Evolutionary conservation across 2,888 invertebrate species (phyloP), one percentile per base, ranked within the genome.

Genomic region (Isoperla grammatica): DNA sequence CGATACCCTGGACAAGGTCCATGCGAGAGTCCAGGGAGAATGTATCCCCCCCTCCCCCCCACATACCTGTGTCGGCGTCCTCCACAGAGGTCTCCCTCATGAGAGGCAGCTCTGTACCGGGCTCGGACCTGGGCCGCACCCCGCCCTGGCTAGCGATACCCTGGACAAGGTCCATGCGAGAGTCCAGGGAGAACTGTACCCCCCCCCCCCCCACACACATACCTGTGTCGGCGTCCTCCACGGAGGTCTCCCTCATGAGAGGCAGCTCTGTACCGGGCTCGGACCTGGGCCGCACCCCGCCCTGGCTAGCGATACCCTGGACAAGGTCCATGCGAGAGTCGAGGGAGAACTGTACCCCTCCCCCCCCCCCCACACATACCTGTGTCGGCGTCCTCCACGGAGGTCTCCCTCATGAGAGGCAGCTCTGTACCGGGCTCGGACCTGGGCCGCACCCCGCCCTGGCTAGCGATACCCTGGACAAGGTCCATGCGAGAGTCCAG

Each of bases 281-380:
- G 40, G 48, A 56, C 50, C 20, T 55, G 43, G 56, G 60, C 23
- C 60, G 49, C 11, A 20, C 48, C 8, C 54, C 55, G 2, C 58
- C 58, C n/a, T 48, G 56, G 6, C 59, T 56, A 35, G 49, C 50
- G 39, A 57, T 50, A 23, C 66, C 87, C 71, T 89, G 88, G 42
- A 93, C 92, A 70, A 95, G 81, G 72, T 94, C 94, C 84, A 94
- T 86, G 70, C 90, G 86, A 0, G 94, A 94, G 29, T 95, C 95
- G 67, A 95, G 77, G 0, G 93, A 94, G 73, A 89, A 92, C n/a
- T n/a, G n/a, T n/a, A n/a, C n/a, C n/a, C n/a, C n/a, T n/a, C n/a
- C n/a, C n/a, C n/a, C n/a, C n/a, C n/a, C n/a, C n/a, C n/a, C n/a
- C n/a, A n/a, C n/a, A n/a, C n/a, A n/a, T n/a, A n/a, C n/a, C n/a